Base-by-base conservation (phyloP, 2,888 invertebrate species). In the Tuberolachnus salignus region DNA sequence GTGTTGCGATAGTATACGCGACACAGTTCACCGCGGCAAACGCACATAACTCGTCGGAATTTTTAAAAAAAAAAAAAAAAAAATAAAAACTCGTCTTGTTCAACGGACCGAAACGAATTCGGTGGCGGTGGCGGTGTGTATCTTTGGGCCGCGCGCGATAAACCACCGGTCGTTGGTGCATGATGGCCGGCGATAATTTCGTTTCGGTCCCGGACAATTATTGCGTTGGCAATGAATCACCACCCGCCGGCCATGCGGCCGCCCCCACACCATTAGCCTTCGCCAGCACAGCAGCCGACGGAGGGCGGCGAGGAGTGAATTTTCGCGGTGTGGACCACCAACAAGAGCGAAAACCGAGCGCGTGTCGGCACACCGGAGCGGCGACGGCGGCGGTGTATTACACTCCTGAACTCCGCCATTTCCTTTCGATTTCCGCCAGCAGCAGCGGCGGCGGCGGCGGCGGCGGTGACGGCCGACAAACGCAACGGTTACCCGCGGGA, bases 181-280 rank as follows among this genome's bases (percentile, higher is more conserved):
- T 67, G 67, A 67, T 67, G 66, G 46, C 67, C 67, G 67, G 46
- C 75, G 57, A 78, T 75, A 67, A 75, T 66, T 66, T 57, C 75
- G 57, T 66, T 75, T 75, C 63, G 53, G 64, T 74, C 42, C 64
- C 55, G 46, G 75, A 75, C 66, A 75, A 75, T 75, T 75, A 75
- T 75, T 57, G 75, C 75, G 57, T 16, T 26, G 75, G 66, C 75
- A 55, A 75, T 75, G 66, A 75, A 75, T 75, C 75, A 59, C 66
- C 46, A 1, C 57, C 55, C 49, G 26, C 61, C 57, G 11, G 23
- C 23, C 4, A 10, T 4, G 14, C 49, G 42, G 8, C 46, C 14
- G 49, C 14, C 21, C 14, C 21, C 26, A 34, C 34, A 34, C 6
- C 34, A 6, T 34, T 6, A 34, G n/a, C 34, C 34, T 3, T 34